Evolutionary conservation across 2,113 vertebrate species (phyloP), one percentile per base, ranked within the genome.

Genomic region (Dicaeum eximium): DNA sequence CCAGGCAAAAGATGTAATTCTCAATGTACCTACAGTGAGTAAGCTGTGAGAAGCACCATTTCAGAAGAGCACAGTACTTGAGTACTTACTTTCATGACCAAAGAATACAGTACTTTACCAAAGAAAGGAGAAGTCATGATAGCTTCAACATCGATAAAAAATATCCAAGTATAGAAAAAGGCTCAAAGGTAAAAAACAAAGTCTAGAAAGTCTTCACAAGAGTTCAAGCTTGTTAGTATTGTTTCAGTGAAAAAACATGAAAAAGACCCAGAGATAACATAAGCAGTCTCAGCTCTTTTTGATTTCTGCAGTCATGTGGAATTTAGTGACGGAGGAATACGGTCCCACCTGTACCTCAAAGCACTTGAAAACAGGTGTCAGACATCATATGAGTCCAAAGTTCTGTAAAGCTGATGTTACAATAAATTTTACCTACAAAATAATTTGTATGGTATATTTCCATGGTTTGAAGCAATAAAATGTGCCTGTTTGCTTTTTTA

Each of bases 351-450:
- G 1, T 24, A 24, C 5, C 37, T 71, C 57, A 45, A 48, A 83
- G 33, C 15, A 67, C 25, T 4, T 61, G 21, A 69, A 60, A 78
- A 80, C 1, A 5, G 6, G 6, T n/a, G 24, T 47, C 56, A 45
- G 22, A 24, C 18, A 35, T 30, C 16, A 12, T 3, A 61, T 0
- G 1, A 67, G 60, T 15, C n/a, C n/a, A 35, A 12, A 19, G 7
- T 22, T 82, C n/a, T 1, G 1, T 28, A 77, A 65, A 65, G 8
- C 10, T 31, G 7, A 66, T 6, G 9, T 0, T 53, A 25, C 28
- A 45, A 13, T 58, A 51, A 57, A 27, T 66, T 54, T 70, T 23
- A 79, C 15, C 44, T 42, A 15, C 28, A 21, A 61, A 93, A 44
- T 38, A 62, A 81, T 23, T 64, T 38, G 4, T 10, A 24, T 4